These are phyloP conservation scores for Bufo gargarizans DNA, from an alignment of 2,113 vertebrate species.

Conservation along the genomic window DNA sequence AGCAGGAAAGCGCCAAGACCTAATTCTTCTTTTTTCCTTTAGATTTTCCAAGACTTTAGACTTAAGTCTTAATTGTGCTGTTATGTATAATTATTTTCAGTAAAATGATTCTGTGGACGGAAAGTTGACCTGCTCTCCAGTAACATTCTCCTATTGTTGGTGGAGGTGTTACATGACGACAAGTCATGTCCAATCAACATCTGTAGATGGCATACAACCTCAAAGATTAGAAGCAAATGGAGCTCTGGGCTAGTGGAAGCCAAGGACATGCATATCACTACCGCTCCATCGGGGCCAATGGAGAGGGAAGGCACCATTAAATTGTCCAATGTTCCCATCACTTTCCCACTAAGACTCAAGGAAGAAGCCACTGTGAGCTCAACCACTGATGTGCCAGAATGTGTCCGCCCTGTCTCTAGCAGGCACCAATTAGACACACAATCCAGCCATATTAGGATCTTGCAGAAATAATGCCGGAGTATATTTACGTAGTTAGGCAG, in stretches of 20 bases:
- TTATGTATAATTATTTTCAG: conserved; percentile 39
- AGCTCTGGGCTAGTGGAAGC: neutral
- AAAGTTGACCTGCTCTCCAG: neutral
- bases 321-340: neutral
- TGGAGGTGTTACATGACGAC: conserved; percentile 34
- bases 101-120: neutral
- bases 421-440: no score
- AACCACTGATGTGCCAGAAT: no score
- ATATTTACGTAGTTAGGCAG: no score
- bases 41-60: neutral
- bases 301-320: neutral
- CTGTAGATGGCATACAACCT: neutral
- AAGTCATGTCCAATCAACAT: conserved; percentile 4
- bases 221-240: neutral
- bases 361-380: no score
- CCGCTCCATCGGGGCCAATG: neutral
- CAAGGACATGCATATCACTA: neutral
- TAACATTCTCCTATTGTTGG: neutral
- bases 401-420: no score
- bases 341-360: neutral
- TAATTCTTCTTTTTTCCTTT: conserved; percentile 17
- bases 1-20: conserved; percentile 6
- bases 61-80: conserved; percentile 43
- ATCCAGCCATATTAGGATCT: no score
- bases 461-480: no score